These are phyloP conservation scores for Corydoras sp. DNA, from an alignment of 2,113 vertebrate species.

Conservation along the genomic window DNA sequence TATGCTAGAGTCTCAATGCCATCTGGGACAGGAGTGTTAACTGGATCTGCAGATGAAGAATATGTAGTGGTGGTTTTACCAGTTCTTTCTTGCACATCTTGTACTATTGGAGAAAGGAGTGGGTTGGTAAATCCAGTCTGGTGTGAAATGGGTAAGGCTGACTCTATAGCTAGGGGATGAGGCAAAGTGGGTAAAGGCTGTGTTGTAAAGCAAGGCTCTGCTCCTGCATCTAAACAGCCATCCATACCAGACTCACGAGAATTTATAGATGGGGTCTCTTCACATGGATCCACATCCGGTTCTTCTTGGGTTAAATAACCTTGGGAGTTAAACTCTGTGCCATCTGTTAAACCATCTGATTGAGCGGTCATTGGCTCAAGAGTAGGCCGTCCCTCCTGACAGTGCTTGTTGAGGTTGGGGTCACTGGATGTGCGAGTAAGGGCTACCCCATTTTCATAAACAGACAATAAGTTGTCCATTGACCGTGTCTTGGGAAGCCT, in stretches of 20 bases:
- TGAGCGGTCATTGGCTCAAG: slow-evolving; percentile 64
- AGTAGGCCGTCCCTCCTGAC: slow-evolving; percentile 74
- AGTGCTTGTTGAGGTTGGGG: slow-evolving; percentile 96
- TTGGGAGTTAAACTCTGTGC: slow-evolving; percentile 43
- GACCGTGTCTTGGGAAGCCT: slow-evolving; percentile 97
- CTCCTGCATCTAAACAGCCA: slow-evolving; percentile 25
- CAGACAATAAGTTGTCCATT: slow-evolving; percentile 89
- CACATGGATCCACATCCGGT: slow-evolving; percentile 26
- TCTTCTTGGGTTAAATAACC: slow-evolving; percentile 21
- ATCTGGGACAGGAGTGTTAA: slow-evolving; percentile 44
- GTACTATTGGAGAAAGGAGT: slow-evolving; percentile 35
- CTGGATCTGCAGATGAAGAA: slow-evolving; percentile 46
- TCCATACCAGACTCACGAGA: slow-evolving; percentile 37
- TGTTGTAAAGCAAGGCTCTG: slow-evolving; percentile 62
- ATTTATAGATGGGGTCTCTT: slow-evolving; percentile 18
- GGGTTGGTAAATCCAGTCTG: slow-evolving; percentile 48
- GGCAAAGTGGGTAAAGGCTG: slow-evolving; percentile 62
- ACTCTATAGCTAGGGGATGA: slow-evolving; percentile 47
- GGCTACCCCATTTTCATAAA: slow-evolving; percentile 80
- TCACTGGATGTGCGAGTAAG: slow-evolving; percentile 95
- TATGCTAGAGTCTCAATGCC: slow-evolving; percentile 17
- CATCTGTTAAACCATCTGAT: slow-evolving; percentile 50
- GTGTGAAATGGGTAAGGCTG: slow-evolving; percentile 44
- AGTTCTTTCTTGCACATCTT: slow-evolving; percentile 49
- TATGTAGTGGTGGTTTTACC: slow-evolving; percentile 42